Conservation (phyloP, 2,888 invertebrate species). For the Dryobotodes eremita region DNA sequence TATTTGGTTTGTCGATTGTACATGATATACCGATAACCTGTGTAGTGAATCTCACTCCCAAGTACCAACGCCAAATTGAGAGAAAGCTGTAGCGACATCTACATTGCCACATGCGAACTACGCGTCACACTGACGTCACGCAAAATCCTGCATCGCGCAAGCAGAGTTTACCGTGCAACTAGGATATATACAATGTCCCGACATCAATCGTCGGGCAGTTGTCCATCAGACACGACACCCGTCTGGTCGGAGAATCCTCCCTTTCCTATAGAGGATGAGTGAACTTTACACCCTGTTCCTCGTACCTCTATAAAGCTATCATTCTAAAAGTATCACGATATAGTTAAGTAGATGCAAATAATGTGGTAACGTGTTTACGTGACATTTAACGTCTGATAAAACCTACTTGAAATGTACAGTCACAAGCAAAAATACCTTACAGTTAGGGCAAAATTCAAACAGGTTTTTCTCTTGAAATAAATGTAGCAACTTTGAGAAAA, state of each 20-base stretch:
- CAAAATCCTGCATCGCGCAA: too few relatives aligned
- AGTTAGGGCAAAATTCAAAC: neutral
- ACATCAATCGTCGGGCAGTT: too few relatives aligned
- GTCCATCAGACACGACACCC: too few relatives aligned
- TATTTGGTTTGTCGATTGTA: neutral
- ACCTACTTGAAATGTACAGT: constrained; percentile 2
- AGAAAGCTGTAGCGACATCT: neutral
- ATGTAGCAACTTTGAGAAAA: neutral
- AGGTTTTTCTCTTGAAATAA: neutral
- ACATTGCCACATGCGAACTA: too few relatives aligned
- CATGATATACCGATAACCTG: neutral
- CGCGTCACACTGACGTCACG: too few relatives aligned
- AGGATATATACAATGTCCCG: too few relatives aligned
- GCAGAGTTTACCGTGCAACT: too few relatives aligned
- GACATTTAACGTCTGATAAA: neutral
- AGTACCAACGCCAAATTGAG: neutral
- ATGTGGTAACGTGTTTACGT: constrained; percentile 22
- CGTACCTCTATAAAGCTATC: neutral
- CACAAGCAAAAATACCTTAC: neutral
- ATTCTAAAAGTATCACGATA: constrained; percentile 2
- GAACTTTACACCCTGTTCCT: too few relatives aligned
- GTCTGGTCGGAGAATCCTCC: too few relatives aligned
- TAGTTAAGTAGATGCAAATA: constrained; percentile 4
- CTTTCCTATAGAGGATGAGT: too few relatives aligned
- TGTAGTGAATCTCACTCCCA: neutral